Evolutionary conservation across 1,140 invertebrate species (phyloP).

Genomic region (Drosophila nasuta): DNA sequence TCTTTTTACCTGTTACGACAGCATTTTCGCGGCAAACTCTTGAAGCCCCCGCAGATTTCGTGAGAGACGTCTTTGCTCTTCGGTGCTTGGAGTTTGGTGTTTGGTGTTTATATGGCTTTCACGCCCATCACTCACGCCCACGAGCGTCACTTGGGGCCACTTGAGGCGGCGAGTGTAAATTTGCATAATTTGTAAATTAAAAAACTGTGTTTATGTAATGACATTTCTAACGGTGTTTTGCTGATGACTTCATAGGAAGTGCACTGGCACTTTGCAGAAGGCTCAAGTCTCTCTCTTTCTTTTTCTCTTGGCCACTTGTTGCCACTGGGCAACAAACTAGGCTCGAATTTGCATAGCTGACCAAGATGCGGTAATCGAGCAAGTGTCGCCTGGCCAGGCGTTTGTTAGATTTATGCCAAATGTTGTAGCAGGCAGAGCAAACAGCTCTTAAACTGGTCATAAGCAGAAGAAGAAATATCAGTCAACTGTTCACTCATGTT

Average conservation of each 20-base stretch:
- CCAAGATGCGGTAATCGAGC: constrained; percentile 31
- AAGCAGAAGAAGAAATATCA: constrained; percentile 56
- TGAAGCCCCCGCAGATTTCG: constrained; percentile 40
- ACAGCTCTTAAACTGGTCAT: constrained; percentile 61
- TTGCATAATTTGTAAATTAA: constrained; percentile 80
- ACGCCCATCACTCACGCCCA: constrained; percentile 70
- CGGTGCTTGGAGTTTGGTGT: constrained; percentile 13
- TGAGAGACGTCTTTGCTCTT: background rate
- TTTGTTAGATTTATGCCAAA: constrained; percentile 49
- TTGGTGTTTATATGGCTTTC: constrained; percentile 49
- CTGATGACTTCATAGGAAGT: constrained; percentile 73
- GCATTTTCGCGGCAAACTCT: constrained; percentile 34
- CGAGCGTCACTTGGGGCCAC: constrained; percentile 31
- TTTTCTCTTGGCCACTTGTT: background rate
- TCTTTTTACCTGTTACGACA: constrained; percentile 31
- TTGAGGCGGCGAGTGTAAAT: constrained; percentile 42
- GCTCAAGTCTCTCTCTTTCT: background rate
- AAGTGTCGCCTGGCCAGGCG: constrained; percentile 37
- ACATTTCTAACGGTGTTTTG: constrained; percentile 64
- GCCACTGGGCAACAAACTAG: constrained; percentile 35
- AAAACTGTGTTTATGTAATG: constrained; percentile 75
- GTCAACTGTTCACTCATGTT: constrained; percentile 51
- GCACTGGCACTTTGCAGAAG: constrained; percentile 12
- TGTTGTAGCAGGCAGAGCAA: constrained; percentile 22
- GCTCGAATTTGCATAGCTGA: constrained; percentile 43